Percentiles rank a stretch among this genome's conserved stretches.
Evolutionary conservation across 2,113 vertebrate species (phyloP).

Genomic region (Leptodactylus fuscus): DNA sequence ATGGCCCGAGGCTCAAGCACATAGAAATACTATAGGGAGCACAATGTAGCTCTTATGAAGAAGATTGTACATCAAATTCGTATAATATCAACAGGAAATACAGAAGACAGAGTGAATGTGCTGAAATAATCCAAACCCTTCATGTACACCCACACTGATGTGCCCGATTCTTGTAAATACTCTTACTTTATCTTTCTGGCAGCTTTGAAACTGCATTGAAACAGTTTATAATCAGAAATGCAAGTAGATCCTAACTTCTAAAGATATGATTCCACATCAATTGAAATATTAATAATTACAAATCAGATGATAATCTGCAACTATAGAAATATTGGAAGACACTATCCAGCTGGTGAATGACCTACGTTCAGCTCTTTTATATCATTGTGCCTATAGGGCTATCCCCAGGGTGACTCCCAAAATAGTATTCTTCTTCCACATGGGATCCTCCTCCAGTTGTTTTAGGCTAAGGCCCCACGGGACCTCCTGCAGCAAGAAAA

Average conservation of each 20-base stretch:
- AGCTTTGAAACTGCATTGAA: not conserved
- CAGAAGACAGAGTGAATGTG: slow-evolving; percentile 1
- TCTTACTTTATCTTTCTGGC: not conserved
- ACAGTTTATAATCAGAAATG: not conserved
- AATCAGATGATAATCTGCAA: too few species aligned
- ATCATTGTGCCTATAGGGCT: too few species aligned
- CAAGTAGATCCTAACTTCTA: not conserved
- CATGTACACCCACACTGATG: slow-evolving; percentile 10
- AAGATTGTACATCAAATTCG: slow-evolving; percentile 12
- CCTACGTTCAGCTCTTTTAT: too few species aligned
- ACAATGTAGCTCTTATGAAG: not conserved
- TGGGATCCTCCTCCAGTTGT: too few species aligned
- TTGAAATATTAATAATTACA: too few species aligned
- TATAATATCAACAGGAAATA: slow-evolving; percentile 18
- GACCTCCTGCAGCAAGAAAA: too few species aligned
- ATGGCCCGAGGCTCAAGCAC: slow-evolving; percentile 1
- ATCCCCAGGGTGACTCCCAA: too few species aligned
- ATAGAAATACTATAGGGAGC: slow-evolving; percentile 18
- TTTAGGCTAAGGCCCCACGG: too few species aligned
- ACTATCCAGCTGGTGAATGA: too few species aligned
- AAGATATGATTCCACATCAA: not conserved
- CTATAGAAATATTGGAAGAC: too few species aligned
- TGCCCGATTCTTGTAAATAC: not conserved
- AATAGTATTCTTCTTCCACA: too few species aligned
- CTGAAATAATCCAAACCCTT: not conserved